Evolutionary conservation across 2,113 vertebrate genomes (phyloP).

Genomic region (Psilopogon haemacephalus): DNA sequence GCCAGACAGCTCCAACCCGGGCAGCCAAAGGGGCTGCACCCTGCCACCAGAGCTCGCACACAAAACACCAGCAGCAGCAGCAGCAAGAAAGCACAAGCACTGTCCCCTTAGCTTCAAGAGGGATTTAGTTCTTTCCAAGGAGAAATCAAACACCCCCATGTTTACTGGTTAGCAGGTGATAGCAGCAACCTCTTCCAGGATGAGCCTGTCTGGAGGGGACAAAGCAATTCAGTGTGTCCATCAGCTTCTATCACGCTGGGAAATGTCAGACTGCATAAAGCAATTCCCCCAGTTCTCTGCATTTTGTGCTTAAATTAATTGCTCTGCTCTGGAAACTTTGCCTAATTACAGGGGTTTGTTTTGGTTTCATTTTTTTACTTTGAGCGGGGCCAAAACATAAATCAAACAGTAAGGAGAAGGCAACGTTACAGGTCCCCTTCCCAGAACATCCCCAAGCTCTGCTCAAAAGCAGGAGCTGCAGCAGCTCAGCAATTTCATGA

Average conservation of each 20-base stretch:
- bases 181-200: neutral
- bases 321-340: neutral
- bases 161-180: neutral
- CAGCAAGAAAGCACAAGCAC: neutral
- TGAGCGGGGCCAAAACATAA: neutral
- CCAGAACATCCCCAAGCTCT: accelerated
- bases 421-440: neutral
- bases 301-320: neutral
- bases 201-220: neutral
- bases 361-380: neutral
- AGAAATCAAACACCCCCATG: neutral
- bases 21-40: neutral
- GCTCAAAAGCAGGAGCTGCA: neutral
- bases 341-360: neutral
- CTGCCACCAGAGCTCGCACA: neutral
- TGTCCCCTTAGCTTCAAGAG: neutral
- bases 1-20: neutral
- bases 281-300: neutral
- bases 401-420: neutral
- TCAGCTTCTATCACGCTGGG: neutral
- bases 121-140: neutral
- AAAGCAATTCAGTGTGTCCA: neutral
- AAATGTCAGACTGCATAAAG: neutral
- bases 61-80: neutral
- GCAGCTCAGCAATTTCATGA: neutral